A percentile compares a stretch with the other conserved stretches of the same genome.
phyloP scores from a whole-genome alignment of 2,888 invertebrate genomes.

The Minunthozetes semirufus region DNA sequence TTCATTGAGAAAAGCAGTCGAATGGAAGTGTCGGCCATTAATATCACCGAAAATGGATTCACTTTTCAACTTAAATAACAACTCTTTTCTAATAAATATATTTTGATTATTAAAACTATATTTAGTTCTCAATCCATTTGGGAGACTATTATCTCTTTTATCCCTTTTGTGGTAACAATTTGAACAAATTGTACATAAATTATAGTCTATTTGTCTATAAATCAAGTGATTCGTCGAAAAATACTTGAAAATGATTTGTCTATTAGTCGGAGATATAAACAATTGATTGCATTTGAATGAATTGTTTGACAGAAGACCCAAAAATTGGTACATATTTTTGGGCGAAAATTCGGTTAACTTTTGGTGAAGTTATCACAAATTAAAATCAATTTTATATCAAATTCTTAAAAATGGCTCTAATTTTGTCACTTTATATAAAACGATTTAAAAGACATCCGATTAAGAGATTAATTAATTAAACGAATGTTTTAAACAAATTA shows the following conservation, averaged over 20 bases:
- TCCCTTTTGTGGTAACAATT: background rate
- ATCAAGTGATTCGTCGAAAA: constrained; percentile 15
- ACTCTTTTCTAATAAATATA: constrained; percentile 10
- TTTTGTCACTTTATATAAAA: too few species aligned
- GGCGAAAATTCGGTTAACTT: background rate
- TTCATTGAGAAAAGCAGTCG: constrained; percentile 1
- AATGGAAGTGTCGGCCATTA: background rate
- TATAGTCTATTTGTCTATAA: background rate
- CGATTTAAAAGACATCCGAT: too few species aligned
- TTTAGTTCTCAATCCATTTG: background rate
- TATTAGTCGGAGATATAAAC: background rate
- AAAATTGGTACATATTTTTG: background rate
- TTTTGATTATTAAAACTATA: background rate
- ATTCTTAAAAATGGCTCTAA: too few species aligned
- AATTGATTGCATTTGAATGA: background rate
- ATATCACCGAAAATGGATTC: background rate
- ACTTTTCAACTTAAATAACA: background rate
- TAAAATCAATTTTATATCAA: too few species aligned
- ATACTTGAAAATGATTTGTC: background rate
- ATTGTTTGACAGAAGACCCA: background rate
- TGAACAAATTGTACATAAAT: background rate
- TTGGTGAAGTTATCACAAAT: too few species aligned
- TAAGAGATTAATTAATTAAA: too few species aligned
- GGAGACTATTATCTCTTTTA: background rate
- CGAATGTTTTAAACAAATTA: too few species aligned